Conservation (phyloP, 2,797 vertebrate species). For the Sphenodon punctatus region DNA sequence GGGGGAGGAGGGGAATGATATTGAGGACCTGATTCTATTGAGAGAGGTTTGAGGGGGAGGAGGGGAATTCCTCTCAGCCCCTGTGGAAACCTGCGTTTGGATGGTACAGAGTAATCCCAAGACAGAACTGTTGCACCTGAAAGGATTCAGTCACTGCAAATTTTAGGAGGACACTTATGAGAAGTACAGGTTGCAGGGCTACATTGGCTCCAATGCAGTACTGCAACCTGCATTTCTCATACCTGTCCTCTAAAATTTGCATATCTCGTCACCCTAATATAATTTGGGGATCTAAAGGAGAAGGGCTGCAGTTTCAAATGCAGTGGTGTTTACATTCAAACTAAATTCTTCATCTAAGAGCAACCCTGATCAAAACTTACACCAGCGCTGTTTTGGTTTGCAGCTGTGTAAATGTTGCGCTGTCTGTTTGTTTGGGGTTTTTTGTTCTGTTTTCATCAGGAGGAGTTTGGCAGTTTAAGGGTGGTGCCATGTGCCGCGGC, state of each 20-base stretch:
- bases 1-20: no score
- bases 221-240: no score
- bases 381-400: neutral
- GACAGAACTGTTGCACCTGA: rapidly evolving
- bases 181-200: no score
- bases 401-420: neutral
- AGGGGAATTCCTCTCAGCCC: neutral
- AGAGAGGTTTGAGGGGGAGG: no score
- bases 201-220: no score
- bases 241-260: no score
- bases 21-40: no score
- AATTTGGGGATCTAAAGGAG: neutral
- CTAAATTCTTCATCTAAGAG: neutral
- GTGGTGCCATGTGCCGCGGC: no score
- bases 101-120: rapidly evolving
- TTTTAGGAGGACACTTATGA: neutral
- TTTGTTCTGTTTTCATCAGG: neutral
- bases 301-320: neutral
- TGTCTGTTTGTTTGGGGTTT: neutral
- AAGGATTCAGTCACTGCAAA: neutral
- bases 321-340: no score
- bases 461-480: no score
- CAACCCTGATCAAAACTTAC: neutral
- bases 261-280: no score
- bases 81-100: neutral